phyloP scores from a whole-genome alignment of 2,888 invertebrate genomes.

The Craniophora ligustri region DNA sequence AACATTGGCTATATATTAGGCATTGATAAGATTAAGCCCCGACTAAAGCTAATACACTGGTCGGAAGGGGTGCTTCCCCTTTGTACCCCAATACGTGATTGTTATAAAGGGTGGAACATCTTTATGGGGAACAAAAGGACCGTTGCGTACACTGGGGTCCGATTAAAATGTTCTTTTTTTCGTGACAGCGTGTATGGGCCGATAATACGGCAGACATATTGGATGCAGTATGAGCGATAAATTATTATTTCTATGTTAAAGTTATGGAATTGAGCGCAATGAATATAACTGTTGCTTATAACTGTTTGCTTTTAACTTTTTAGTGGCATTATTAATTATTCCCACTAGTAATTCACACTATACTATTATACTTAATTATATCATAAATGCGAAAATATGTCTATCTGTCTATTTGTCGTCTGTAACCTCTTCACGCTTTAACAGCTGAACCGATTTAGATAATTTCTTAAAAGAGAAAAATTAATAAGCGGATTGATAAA shows the following conservation, averaged over 20 bases:
- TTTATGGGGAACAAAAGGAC: constrained; percentile 71
- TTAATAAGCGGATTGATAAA: no score
- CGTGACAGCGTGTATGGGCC: constrained; percentile 67
- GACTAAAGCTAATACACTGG: constrained; percentile 58
- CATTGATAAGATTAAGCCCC: constrained; percentile 57
- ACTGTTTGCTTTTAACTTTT: no score
- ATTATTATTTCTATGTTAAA: not conserved
- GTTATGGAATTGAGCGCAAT: not conserved
- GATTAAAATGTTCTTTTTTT: constrained; percentile 73
- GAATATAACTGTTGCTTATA: no score
- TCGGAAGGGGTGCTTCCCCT: constrained; percentile 63
- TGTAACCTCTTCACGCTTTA: no score
- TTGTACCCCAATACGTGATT: constrained; percentile 76
- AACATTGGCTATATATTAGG: constrained; percentile 43
- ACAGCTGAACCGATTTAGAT: no score
- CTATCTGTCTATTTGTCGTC: no score
- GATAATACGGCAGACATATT: constrained; percentile 62
- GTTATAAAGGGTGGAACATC: constrained; percentile 77
- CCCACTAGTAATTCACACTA: no score
- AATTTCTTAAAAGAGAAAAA: no score
- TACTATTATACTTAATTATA: no score
- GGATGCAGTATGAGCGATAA: constrained; percentile 14
- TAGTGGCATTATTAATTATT: no score
- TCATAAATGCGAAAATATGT: no score
- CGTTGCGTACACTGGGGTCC: constrained; percentile 58